These are phyloP conservation scores for Dolichopus griseipennis DNA, from an alignment of 2,888 invertebrate genomes.

Conservation along the genomic window DNA sequence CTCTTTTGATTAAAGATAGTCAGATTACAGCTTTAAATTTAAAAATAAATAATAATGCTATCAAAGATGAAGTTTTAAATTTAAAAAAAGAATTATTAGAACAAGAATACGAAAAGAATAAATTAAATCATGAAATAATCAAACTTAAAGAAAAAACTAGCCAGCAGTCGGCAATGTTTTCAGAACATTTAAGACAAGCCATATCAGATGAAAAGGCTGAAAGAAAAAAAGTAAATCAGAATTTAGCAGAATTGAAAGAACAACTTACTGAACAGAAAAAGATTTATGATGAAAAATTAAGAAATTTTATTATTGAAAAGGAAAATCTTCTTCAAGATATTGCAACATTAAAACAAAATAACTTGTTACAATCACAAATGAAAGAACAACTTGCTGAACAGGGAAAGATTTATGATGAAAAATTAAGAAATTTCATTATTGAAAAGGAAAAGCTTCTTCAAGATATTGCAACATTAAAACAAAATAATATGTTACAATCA, in stretches of 20 bases:
- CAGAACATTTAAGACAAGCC: background rate
- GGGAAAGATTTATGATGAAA: background rate
- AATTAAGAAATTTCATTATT: background rate
- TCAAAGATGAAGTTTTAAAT: constrained; percentile 29
- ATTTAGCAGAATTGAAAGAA: too few species aligned
- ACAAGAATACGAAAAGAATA: background rate
- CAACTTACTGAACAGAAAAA: background rate
- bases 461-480: background rate
- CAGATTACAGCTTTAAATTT: constrained; percentile 33
- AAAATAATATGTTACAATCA: background rate
- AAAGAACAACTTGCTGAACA: too few species aligned
- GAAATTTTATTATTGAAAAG: background rate
- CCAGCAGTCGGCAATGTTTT: background rate
- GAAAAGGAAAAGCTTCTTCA: background rate
- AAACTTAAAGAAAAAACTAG: background rate
- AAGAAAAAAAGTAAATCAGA: background rate
- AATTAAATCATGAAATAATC: background rate
- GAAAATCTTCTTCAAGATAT: background rate
- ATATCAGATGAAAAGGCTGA: background rate
- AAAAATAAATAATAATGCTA: constrained; percentile 35
- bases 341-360: background rate
- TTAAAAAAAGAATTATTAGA: background rate
- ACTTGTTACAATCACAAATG: background rate
- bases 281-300: background rate
- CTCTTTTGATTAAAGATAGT: constrained; percentile 32